These are phyloP conservation scores for Rhyacichthys aspro DNA, from an alignment of 2,797 vertebrate species.

Conservation along the genomic window DNA sequence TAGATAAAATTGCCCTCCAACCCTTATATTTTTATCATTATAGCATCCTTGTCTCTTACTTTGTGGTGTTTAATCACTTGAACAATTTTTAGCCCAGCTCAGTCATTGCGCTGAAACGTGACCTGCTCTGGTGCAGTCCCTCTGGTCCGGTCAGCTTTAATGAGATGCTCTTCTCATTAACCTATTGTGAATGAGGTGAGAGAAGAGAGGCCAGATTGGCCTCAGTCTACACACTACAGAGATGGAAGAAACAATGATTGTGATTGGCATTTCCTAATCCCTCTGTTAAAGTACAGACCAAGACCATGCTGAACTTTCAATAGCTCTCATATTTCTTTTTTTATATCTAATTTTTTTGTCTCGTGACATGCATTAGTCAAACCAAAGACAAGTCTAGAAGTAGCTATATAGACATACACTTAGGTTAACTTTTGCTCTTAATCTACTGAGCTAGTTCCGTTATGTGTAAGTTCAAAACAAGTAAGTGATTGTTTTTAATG, in stretches of 20 bases:
- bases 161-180: constrained; percentile 51
- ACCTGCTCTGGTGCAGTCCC: constrained; percentile 17
- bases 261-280: constrained; percentile 1
- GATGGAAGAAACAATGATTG: constrained; percentile 1
- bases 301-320: not conserved
- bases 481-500: too few species aligned
- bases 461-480: too few species aligned
- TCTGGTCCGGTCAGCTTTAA: constrained; percentile 36
- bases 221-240: not conserved
- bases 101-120: constrained; percentile 39
- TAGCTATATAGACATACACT: too few species aligned
- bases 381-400: too few species aligned
- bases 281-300: constrained; percentile 1
- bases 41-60: constrained; percentile 22
- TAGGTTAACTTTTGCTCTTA: too few species aligned
- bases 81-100: constrained; percentile 30
- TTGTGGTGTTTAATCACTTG: constrained; percentile 37
- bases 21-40: constrained; percentile 36
- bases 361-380: too few species aligned
- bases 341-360: too few species aligned
- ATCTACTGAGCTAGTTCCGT: too few species aligned
- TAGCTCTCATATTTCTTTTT: too few species aligned
- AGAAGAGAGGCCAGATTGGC: constrained; percentile 11
- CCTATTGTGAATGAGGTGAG: constrained; percentile 43
- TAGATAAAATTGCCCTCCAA: constrained; percentile 12